A percentile compares a stretch with the other conserved stretches of the same genome.
These are phyloP conservation scores for Gopherus flavomarginatus DNA, from an alignment of 2,113 vertebrate species.

Conservation along the genomic window DNA sequence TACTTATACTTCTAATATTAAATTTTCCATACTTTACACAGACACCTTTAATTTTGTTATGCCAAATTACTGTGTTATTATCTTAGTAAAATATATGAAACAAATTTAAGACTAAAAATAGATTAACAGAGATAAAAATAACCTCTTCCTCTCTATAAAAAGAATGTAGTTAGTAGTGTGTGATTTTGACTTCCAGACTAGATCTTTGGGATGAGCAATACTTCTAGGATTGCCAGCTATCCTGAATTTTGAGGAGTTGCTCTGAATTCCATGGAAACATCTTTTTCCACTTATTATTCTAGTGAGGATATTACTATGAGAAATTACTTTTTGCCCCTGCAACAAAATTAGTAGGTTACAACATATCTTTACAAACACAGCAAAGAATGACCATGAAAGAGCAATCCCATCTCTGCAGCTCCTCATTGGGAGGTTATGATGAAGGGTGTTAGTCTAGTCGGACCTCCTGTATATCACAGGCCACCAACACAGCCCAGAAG, in stretches of 20 bases:
- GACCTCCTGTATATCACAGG: neutral
- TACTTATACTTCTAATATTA: neutral
- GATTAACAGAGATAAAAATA: neutral
- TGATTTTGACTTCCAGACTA: neutral
- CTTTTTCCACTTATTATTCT: neutral
- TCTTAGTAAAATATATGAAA: slow-evolving; percentile 9
- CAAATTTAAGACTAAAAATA: neutral
- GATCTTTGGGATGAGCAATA: neutral
- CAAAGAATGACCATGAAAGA: neutral
- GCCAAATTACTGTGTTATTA: neutral
- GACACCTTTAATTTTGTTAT: neutral
- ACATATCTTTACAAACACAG: neutral
- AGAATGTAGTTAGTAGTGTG: neutral
- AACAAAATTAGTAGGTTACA: neutral
- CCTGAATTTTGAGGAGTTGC: neutral
- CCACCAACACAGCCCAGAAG: neutral
- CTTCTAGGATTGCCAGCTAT: neutral
- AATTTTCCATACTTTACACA: neutral
- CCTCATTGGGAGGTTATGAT: neutral
- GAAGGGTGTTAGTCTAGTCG: neutral
- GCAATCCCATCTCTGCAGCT: neutral
- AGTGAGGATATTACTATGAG: neutral
- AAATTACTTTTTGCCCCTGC: neutral
- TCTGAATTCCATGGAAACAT: neutral
- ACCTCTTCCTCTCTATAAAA: neutral